Percentiles rank a stretch among this genome's conserved stretches.
Conservation (phyloP, 2,797 vertebrate genomes). For the Chrosomus eos region DNA sequence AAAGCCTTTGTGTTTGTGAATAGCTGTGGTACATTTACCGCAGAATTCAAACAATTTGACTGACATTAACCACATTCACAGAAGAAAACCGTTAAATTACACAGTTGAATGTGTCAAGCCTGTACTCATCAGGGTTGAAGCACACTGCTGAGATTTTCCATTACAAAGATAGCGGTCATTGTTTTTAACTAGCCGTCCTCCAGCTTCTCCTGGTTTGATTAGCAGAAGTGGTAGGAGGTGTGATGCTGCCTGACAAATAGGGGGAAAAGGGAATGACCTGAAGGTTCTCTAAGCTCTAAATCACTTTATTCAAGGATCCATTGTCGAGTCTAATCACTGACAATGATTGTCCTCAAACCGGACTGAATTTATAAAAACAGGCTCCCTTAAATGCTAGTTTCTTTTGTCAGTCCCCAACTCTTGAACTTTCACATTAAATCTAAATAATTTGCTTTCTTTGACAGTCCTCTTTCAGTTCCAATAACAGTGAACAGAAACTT, state of each 20-base stretch:
- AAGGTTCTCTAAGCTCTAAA: not conserved
- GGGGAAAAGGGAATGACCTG: not conserved
- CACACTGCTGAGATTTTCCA: constrained; percentile 1
- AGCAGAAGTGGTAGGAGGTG: not conserved
- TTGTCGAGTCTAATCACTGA: not conserved
- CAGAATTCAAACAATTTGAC: not conserved
- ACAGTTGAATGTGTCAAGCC: not conserved
- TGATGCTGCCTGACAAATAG: not conserved
- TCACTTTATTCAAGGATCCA: not conserved
- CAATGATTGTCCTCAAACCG: not conserved
- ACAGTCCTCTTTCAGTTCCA: not conserved
- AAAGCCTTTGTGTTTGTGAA: not conserved
- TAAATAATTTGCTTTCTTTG: not conserved
- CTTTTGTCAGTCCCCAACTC: not conserved
- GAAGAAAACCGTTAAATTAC: too few relatives aligned
- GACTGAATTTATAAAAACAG: not conserved
- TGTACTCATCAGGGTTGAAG: not conserved
- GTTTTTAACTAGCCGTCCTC: not conserved
- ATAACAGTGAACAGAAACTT: not conserved
- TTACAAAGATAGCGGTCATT: not conserved
- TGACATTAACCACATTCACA: too few relatives aligned
- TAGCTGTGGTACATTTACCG: not conserved
- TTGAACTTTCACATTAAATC: not conserved
- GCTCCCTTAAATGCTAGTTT: not conserved
- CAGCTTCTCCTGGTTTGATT: constrained; percentile 8